Evolutionary conservation across 2,888 invertebrate species (phyloP).

Genomic region (Cephus nigrinus): DNA sequence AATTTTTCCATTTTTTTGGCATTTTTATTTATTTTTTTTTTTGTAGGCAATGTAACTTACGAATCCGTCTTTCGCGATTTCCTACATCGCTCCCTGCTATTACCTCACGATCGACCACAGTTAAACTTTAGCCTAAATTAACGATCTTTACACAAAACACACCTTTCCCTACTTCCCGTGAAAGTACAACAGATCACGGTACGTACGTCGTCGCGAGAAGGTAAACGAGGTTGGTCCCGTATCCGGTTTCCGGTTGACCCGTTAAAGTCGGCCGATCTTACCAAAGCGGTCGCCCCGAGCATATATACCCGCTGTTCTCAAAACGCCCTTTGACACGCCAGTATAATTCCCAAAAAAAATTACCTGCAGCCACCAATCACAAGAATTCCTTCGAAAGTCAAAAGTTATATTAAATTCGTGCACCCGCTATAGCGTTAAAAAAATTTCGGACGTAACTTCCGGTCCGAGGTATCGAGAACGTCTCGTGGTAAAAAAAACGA

Average conservation of each 20-base stretch:
- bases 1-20: too few species aligned
- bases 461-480: neutral
- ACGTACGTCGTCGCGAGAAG: neutral
- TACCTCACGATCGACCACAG: neutral
- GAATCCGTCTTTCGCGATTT: neutral
- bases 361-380: neutral
- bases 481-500: neutral
- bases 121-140: neutral
- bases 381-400: neutral
- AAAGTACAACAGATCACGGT: neutral
- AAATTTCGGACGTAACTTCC: neutral
- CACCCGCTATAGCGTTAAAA: neutral
- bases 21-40: neutral
- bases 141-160: neutral
- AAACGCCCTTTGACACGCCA: neutral
- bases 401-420: neutral
- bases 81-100: neutral
- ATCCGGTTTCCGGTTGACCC: slow-evolving; percentile 4
- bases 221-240: neutral
- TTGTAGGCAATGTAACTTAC: neutral
- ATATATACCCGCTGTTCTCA: neutral
- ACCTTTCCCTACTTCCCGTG: neutral
- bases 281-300: neutral
- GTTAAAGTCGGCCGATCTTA: neutral
- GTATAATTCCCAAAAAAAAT: neutral